Evolutionary conservation across 2,113 vertebrate genomes (phyloP), one percentile per base, ranked within the genome.

Genomic region (Upupa epops): DNA sequence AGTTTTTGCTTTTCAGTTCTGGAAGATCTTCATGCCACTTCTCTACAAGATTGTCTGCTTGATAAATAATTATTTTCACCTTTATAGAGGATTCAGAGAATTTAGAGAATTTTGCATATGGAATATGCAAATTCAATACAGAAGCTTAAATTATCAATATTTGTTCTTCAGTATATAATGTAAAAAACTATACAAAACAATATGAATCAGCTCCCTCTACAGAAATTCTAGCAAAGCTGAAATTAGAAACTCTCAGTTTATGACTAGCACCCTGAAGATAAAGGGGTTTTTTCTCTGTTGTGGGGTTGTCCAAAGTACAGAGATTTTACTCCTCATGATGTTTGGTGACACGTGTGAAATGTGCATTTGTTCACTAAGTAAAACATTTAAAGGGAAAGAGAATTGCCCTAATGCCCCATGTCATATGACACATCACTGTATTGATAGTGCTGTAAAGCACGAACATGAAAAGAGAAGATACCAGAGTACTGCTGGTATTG

Each of bases 21-120:
- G 29, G 40, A 65, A 89, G 26, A 48, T 10, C 15, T 59, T 72
- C n/a, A 46, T 37, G 5, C 16, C 13, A 54, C 52, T 88, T 64
- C 26, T 58, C 11, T n/a, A 42, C 6, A 17, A 48, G 29, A 48
- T 13, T 56, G 5, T 37, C 34, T 13, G 48, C 26, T 58, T 60
- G 18, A 68, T 66, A 80, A 75, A 79, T 6, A 59, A 51, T 59
- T 21, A 18, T 48, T 85, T 87, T 61, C 14, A 32, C 17, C 15
- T 65, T 59, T 61, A 69, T 76, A n/a, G n/a, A n/a, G n/a, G n/a
- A n/a, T n/a, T 22, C 22, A 87, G n/a, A n/a, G n/a, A 72, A 76
- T 56, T 37, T 20, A 83, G 7, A 69, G 6, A 58, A 46, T 49
- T 84, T 82, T 86, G 42, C 11, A 56, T 31, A 56, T 21, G 5